Evolutionary conservation across 1,140 invertebrate genomes (phyloP).

Genomic region (Diorhabda elongata): DNA sequence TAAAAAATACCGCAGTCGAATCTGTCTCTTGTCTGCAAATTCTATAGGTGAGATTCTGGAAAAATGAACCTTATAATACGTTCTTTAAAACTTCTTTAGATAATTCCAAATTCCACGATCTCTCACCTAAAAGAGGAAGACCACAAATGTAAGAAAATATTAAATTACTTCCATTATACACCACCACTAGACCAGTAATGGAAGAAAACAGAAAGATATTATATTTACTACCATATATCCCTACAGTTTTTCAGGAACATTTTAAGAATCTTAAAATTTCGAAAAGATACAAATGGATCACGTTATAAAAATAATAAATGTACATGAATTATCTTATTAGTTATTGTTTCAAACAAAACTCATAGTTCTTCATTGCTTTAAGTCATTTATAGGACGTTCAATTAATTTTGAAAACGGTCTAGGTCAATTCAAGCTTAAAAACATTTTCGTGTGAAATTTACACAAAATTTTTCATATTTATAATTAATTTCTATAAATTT

Average conservation of each 20-base stretch:
- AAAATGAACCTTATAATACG: no score
- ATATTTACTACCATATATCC: neutral
- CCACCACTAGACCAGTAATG: neutral
- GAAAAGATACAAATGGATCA: neutral
- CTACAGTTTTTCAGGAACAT: neutral
- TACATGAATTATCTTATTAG: neutral
- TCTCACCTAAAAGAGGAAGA: constrained; percentile 1
- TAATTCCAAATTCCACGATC: neutral
- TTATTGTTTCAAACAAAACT: neutral
- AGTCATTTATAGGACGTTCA: neutral
- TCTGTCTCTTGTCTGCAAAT: no score
- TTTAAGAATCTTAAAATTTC: constrained; percentile 1
- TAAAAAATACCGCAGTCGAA: no score
- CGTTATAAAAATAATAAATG: no score
- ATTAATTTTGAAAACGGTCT: no score
- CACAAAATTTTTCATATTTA: neutral
- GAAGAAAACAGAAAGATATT: neutral
- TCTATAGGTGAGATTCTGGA: no score
- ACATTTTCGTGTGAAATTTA: constrained; percentile 1
- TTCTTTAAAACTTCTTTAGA: no score
- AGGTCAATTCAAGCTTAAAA: neutral
- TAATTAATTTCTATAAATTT: neutral
- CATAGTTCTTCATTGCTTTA: neutral
- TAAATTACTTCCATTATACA: neutral
- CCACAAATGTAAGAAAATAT: constrained; percentile 3